A percentile compares a stretch with the other conserved stretches of the same genome.
These are phyloP conservation scores for Unio delphinus DNA, from an alignment of 2,888 invertebrate species.

Conservation along the genomic window DNA sequence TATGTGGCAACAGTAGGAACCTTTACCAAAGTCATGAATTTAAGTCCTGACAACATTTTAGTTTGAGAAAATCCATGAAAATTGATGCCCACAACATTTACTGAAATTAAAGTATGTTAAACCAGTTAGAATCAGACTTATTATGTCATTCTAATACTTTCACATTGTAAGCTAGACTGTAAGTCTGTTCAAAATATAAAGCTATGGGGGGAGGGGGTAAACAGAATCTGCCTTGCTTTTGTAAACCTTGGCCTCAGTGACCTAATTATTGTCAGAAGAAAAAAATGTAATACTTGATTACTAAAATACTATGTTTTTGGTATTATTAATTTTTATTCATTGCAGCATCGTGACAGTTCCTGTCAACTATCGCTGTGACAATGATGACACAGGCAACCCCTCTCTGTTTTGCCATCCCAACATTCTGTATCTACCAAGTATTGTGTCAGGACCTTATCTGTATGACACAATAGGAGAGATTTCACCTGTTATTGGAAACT, in stretches of 20 bases:
- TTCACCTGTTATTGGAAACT: slow-evolving; percentile 73
- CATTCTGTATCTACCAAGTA: slow-evolving; percentile 75
- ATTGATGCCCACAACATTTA: too few relatives aligned
- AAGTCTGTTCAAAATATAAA: too few relatives aligned
- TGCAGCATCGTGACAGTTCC: slow-evolving; percentile 75
- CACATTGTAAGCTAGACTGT: too few relatives aligned
- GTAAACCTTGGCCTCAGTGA: not conserved
- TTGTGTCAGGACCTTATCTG: slow-evolving; percentile 73
- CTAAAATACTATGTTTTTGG: not conserved
- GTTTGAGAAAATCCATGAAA: too few relatives aligned
- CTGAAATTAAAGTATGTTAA: too few relatives aligned
- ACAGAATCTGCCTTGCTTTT: too few relatives aligned
- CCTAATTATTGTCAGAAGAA: not conserved
- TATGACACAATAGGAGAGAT: slow-evolving; percentile 73
- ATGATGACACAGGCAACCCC: slow-evolving; percentile 53
- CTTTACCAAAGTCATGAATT: too few relatives aligned
- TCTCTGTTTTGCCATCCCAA: slow-evolving; percentile 75
- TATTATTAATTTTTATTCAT: slow-evolving; percentile 9
- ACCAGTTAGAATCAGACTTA: too few relatives aligned
- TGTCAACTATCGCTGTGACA: slow-evolving; percentile 75
- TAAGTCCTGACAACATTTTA: too few relatives aligned
- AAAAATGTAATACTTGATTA: not conserved
- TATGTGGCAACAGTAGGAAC: too few relatives aligned
- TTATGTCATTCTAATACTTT: too few relatives aligned
- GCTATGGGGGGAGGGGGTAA: too few relatives aligned